Base-by-base conservation (phyloP, 2,797 vertebrate genomes). In the Decapterus maruadsi region DNA sequence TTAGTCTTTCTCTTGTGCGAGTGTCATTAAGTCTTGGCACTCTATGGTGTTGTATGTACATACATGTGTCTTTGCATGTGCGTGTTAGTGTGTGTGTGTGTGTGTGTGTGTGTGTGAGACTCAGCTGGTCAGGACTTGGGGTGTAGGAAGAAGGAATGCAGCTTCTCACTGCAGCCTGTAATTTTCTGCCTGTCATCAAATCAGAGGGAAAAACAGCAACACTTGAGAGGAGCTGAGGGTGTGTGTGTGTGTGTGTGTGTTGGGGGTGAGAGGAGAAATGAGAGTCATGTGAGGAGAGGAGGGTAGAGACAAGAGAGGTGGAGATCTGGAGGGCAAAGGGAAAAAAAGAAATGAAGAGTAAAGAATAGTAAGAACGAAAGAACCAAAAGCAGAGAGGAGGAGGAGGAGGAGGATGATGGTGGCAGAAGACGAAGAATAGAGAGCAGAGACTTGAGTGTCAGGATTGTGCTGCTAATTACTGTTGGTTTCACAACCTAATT, bases 131-230 rank as follows among this genome's bases (percentile, higher is more conserved):
- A 75, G 88, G 82, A 77, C 68, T 81, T 54, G 31, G 87, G 83
- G 84, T 79, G 75, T 54, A 78, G 63, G 85, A 70, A 55, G 64
- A 80, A 93, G 92, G 93, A 94, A 95, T 95, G 94, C 87, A 84
- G 73, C 84, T 88, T 84, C 85, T 80, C 69, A 65, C 68, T 57
- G 75, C 75, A 81, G 78, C 90, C 93, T 95, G 92, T 95, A 95
- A 96, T 96, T 96, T 95, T 85, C 81, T 84, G 85, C 83, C 86
- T 92, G 90, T 92, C 93, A 92, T 93, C 91, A 92, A 91, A 90
- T 91, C 89, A 67, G 79, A 87, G 86, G 88, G 89, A 92, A 91
- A 92, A 90, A 89, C 89, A 88, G 75, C 72, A 90, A 92, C 90
- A 91, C 77, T 77, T 72, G 71, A 85, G 86, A 64, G 40, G 77